A percentile compares a stretch with the other conserved stretches of the same genome.
These are phyloP conservation scores for Erethizon dorsatum DNA, from an alignment of 2,797 vertebrate genomes.

Conservation along the genomic window DNA sequence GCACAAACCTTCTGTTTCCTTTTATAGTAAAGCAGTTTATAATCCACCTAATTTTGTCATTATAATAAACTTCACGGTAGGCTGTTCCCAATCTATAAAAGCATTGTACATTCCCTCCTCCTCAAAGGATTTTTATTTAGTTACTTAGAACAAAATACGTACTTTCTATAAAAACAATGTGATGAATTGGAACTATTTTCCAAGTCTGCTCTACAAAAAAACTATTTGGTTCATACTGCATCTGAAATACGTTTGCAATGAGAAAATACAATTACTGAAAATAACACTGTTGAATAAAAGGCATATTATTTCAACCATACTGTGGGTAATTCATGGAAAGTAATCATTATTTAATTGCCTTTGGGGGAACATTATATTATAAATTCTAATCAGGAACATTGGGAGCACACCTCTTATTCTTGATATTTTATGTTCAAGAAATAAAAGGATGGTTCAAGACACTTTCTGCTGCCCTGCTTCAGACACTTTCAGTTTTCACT, in stretches of 20 bases:
- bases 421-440: too few relatives aligned
- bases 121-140: constrained; percentile 57
- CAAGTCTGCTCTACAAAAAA: constrained; percentile 44
- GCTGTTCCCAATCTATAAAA: constrained; percentile 31
- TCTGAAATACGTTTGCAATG: constrained; percentile 48
- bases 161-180: background rate
- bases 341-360: constrained; percentile 39
- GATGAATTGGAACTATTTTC: constrained; percentile 26
- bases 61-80: background rate
- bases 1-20: background rate
- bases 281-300: constrained; percentile 55
- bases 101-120: background rate
- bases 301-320: constrained; percentile 13
- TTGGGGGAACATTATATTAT: background rate
- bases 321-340: constrained; percentile 56
- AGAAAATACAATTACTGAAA: constrained; percentile 64
- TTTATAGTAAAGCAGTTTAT: constrained; percentile 42
- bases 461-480: background rate
- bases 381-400: constrained; percentile 43
- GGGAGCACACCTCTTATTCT: background rate
- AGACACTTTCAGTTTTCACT: background rate
- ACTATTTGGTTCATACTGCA: background rate
- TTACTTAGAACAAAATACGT: constrained; percentile 30
- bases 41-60: constrained; percentile 57
- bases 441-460: background rate